Percentiles rank a stretch among this genome's conserved stretches.
Conservation (phyloP, 2,113 vertebrate species). For the Bagarius yarrelli region DNA sequence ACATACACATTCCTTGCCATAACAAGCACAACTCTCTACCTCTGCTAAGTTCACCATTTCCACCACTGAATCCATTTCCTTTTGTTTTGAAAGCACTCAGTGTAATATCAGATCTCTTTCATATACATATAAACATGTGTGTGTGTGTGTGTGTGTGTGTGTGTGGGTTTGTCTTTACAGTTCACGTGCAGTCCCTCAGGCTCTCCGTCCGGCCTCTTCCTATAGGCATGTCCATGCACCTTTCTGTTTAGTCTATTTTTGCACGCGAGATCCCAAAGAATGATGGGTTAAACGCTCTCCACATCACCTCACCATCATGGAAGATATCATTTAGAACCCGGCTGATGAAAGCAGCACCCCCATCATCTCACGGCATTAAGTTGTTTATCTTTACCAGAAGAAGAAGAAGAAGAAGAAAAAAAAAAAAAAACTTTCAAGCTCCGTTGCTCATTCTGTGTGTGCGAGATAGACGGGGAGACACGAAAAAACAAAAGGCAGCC, state of each 20-base stretch:
- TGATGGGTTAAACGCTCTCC: slow-evolving; percentile 26
- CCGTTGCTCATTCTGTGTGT: slow-evolving; percentile 88
- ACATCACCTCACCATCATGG: slow-evolving; percentile 47
- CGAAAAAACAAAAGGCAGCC: slow-evolving; percentile 94
- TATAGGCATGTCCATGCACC: slow-evolving; percentile 33
- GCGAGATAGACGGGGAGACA: slow-evolving; percentile 72
- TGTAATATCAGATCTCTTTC: slow-evolving; percentile 27
- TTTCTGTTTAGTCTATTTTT: slow-evolving; percentile 46
- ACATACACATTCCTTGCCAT: not conserved
- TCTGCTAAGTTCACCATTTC: not conserved
- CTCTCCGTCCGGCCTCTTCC: slow-evolving; percentile 29
- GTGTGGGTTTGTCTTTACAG: not conserved
- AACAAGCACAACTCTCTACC: not conserved
- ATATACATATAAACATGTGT: not conserved
- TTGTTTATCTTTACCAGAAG: slow-evolving; percentile 91
- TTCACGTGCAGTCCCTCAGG: slow-evolving; percentile 28
- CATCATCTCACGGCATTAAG: slow-evolving; percentile 88
- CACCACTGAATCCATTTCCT: not conserved
- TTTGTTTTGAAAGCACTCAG: not conserved
- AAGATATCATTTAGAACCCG: slow-evolving; percentile 59
- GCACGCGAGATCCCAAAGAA: slow-evolving; percentile 20
- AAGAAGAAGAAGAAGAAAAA: slow-evolving; percentile 49
- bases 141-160: slow-evolving; percentile 3
- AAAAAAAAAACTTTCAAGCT: slow-evolving; percentile 86
- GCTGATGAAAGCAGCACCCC: slow-evolving; percentile 75